A percentile compares a stretch with the other conserved stretches of the same genome.
Evolutionary conservation across 2,113 vertebrate genomes (phyloP).

Genomic region (Pedetes capensis): DNA sequence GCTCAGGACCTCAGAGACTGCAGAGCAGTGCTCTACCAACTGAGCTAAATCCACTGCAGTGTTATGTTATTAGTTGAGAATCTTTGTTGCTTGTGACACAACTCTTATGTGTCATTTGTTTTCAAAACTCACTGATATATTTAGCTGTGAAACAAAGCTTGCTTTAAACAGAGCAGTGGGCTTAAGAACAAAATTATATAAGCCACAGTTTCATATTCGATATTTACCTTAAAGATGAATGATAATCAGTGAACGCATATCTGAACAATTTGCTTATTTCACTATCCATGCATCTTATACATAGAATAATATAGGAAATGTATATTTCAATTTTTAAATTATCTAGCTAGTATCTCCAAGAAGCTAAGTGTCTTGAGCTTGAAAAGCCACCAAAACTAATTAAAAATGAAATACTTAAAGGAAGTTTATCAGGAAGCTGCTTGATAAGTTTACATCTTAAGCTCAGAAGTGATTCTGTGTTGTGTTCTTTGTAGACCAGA

Average conservation of each 20-base stretch:
- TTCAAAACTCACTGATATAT: neutral
- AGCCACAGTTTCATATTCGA: neutral
- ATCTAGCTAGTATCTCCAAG: neutral
- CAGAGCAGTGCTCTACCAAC: too few relatives aligned
- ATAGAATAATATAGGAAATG: slow-evolving; percentile 3
- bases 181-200: neutral
- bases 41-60: too few relatives aligned
- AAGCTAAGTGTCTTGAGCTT: neutral
- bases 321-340: neutral
- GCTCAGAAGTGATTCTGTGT: neutral
- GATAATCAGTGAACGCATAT: neutral
- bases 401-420: neutral
- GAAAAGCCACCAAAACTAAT: slow-evolving; percentile 17
- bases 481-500: neutral
- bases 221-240: neutral
- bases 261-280: neutral
- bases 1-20: too few relatives aligned
- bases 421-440: neutral
- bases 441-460: neutral
- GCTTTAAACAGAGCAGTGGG: neutral
- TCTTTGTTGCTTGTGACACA: slow-evolving; percentile 25
- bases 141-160: neutral
- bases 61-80: neutral
- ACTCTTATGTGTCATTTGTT: slow-evolving; percentile 18
- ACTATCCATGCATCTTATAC: neutral